phyloP scores from a whole-genome alignment of 2,888 invertebrate genomes.

The Dolichomitus sp. region DNA sequence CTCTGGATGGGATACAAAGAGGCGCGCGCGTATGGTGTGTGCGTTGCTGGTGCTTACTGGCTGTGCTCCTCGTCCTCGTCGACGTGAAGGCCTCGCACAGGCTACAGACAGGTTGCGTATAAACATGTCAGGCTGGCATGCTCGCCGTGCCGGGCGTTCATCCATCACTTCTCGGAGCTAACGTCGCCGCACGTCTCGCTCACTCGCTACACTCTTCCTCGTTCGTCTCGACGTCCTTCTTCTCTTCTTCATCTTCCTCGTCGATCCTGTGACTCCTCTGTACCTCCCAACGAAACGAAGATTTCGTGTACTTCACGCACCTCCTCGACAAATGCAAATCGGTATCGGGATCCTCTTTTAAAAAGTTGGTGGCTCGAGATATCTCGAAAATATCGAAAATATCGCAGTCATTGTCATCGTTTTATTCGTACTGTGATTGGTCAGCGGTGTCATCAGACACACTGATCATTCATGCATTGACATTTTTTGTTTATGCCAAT shows the following conservation, averaged over 20 bases:
- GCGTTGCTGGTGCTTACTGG: constrained; percentile 42
- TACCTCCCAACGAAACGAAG: constrained; percentile 40
- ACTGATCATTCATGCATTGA: no score
- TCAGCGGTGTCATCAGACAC: no score
- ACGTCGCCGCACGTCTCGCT: constrained; percentile 56
- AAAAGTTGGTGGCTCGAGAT: no score
- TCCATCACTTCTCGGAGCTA: constrained; percentile 80
- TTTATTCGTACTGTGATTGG: no score
- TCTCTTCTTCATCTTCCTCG: background rate
- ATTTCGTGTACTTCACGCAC: constrained; percentile 59
- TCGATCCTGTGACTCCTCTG: background rate
- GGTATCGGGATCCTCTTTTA: no score
- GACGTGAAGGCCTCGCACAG: constrained; percentile 63
- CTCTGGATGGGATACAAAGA: constrained; percentile 78
- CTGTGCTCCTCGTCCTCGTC: constrained; percentile 52
- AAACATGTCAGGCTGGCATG: constrained; percentile 84
- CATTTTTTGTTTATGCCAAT: no score
- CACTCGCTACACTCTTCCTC: constrained; percentile 61
- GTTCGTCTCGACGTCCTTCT: constrained; percentile 42
- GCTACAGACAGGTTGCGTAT: constrained; percentile 83
- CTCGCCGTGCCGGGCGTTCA: constrained; percentile 80
- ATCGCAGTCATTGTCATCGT: no score
- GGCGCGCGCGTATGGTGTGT: constrained; percentile 73
- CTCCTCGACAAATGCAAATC: constrained; percentile 6
- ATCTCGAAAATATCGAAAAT: no score